phyloP scores from a whole-genome alignment of 2,888 invertebrate species.

The Micoletzkya japonica region DNA sequence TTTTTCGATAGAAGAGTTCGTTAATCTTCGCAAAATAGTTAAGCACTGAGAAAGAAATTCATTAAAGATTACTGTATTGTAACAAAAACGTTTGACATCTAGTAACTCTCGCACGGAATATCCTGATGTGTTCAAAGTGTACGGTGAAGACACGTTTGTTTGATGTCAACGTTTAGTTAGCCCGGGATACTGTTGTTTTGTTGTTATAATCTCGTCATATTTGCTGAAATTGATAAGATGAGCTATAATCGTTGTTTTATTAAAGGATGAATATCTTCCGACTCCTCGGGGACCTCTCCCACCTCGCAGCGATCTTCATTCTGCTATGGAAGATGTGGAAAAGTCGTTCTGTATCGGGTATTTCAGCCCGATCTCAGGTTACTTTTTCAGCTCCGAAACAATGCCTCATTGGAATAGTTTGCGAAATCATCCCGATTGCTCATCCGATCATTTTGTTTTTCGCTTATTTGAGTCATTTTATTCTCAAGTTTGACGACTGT shows the following conservation, averaged over 20 bases:
- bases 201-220: not conserved
- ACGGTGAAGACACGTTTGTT: not conserved
- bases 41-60: too few species aligned
- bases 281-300: slow-evolving; percentile 92
- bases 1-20: too few species aligned
- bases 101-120: not conserved
- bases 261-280: slow-evolving; percentile 92
- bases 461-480: too few species aligned
- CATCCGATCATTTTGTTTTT: too few species aligned
- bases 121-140: not conserved
- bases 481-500: not conserved
- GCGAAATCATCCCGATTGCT: not conserved
- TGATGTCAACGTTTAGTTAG: not conserved
- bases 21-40: too few species aligned
- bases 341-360: slow-evolving; percentile 76
- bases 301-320: slow-evolving; percentile 92
- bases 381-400: not conserved
- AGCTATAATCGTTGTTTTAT: not conserved
- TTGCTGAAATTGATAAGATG: not conserved
- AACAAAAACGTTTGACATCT: not conserved
- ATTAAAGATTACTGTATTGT: not conserved
- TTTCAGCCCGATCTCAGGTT: slow-evolving; percentile 56
- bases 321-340: slow-evolving; percentile 97
- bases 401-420: not conserved
- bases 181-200: not conserved